phyloP scores from a whole-genome alignment of 1,140 invertebrate genomes.

The Leptopilina boulardi region DNA sequence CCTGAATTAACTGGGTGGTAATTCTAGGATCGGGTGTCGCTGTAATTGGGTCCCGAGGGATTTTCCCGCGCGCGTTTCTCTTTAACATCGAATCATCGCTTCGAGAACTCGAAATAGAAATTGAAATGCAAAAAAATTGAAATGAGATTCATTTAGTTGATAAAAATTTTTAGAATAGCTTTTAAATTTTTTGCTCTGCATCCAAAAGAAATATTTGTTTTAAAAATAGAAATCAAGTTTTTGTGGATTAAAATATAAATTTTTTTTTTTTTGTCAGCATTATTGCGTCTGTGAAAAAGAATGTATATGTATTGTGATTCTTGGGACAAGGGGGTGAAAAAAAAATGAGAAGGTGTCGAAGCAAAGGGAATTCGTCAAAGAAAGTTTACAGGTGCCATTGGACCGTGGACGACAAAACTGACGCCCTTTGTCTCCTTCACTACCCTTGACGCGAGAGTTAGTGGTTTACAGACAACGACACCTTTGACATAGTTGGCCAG shows the following conservation, averaged over 20 bases:
- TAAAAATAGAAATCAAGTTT: too few species aligned
- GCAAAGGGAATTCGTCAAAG: conserved; percentile 56
- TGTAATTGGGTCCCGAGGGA: conserved; percentile 74
- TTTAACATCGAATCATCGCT: conserved; percentile 20
- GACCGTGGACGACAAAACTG: conserved; percentile 43
- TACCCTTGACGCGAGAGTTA: conserved; percentile 42
- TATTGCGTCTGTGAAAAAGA: neutral
- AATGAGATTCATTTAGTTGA: conserved; percentile 13
- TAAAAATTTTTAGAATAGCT: neutral
- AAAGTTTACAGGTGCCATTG: conserved; percentile 51
- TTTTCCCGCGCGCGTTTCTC: conserved; percentile 58
- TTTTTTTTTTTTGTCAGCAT: too few species aligned
- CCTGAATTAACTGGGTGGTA: conserved; percentile 71
- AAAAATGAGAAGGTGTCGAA: conserved; percentile 50
- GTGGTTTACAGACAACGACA: conserved; percentile 35
- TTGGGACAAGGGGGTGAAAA: neutral
- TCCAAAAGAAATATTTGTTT: too few species aligned
- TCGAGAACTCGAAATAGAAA: neutral
- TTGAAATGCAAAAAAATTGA: neutral
- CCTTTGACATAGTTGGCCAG: conserved; percentile 57
- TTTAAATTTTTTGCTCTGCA: neutral
- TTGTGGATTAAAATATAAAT: too few species aligned
- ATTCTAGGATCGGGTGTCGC: conserved; percentile 72
- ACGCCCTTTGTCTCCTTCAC: conserved; percentile 38
- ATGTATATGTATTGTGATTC: too few species aligned